These are phyloP conservation scores for Pseudorhombus dupliciocellatus DNA, from an alignment of 2,113 vertebrate species.

Conservation along the genomic window DNA sequence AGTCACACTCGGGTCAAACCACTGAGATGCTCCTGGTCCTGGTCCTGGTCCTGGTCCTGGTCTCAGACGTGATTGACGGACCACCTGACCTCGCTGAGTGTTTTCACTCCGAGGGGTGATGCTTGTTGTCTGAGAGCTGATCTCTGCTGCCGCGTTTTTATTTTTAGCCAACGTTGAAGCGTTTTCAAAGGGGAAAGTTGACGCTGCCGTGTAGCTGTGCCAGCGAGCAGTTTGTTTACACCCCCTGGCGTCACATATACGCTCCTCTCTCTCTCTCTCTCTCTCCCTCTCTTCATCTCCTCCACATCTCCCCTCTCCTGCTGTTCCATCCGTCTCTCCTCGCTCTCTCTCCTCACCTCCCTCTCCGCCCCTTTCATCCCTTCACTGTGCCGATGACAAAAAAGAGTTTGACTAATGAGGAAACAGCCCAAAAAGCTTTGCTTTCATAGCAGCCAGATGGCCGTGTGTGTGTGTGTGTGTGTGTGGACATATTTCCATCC, in stretches of 20 bases:
- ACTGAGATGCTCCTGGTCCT: no score
- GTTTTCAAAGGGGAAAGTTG: constrained; percentile 45
- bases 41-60: no score
- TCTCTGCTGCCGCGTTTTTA: constrained; percentile 24
- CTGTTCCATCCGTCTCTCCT: constrained; percentile 8
- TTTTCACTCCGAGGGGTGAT: constrained; percentile 10
- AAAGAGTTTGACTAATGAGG: constrained; percentile 60
- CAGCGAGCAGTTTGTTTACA: constrained; percentile 58
- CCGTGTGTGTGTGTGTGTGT: constrained; percentile 34
- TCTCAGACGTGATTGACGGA: no score
- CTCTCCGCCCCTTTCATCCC: constrained; percentile 31
- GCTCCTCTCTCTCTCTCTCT: constrained; percentile 3
- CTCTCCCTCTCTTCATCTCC: constrained; percentile 17
- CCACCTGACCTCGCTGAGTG: neutral
- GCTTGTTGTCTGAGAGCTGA: neutral
- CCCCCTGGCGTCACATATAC: constrained; percentile 34
- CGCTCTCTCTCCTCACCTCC: constrained; percentile 10
- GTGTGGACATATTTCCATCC: constrained; percentile 8
- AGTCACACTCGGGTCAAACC: neutral
- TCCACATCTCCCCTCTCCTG: constrained; percentile 10
- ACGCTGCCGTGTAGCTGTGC: constrained; percentile 39
- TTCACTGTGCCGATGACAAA: constrained; percentile 29
- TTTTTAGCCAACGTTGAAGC: constrained; percentile 50
- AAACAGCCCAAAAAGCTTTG: constrained; percentile 46
- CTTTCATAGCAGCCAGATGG: constrained; percentile 64